phyloP scores from a whole-genome alignment of 2,113 vertebrate genomes.

The Gadus chalcogrammus region DNA sequence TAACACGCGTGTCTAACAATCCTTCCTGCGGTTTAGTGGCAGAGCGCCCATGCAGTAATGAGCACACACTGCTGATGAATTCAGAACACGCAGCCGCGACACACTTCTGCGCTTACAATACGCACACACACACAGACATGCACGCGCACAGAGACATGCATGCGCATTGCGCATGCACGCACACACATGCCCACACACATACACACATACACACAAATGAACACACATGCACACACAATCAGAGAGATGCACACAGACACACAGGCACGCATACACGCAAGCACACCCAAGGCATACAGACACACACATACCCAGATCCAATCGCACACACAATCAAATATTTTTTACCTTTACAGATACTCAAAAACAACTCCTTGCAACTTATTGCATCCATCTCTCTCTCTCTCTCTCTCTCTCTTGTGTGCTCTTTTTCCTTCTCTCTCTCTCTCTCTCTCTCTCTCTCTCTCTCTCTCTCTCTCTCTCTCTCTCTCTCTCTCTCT shows the following conservation, averaged over 20 bases:
- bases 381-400: not conserved
- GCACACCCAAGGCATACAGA: too few relatives aligned
- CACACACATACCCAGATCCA: too few relatives aligned
- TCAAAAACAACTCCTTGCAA: too few relatives aligned
- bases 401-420: not conserved
- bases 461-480: too few relatives aligned
- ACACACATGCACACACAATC: constrained; percentile 17
- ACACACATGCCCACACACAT: too few relatives aligned
- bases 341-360: too few relatives aligned
- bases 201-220: too few relatives aligned
- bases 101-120: constrained; percentile 44
- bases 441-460: too few relatives aligned
- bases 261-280: too few relatives aligned
- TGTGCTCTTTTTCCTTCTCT: too few relatives aligned
- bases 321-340: too few relatives aligned
- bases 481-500: not conserved
- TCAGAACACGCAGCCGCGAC: constrained; percentile 58
- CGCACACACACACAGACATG: constrained; percentile 43
- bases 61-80: constrained; percentile 71
- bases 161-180: not conserved
- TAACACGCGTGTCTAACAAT: constrained; percentile 83
- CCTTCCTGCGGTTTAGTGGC: constrained; percentile 77
- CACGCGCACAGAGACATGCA: constrained; percentile 41
- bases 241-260: too few relatives aligned
- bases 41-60: constrained; percentile 69